A percentile compares a stretch with the other conserved stretches of the same genome.
These are phyloP conservation scores for Camarhynchus parvulus DNA, from an alignment of 2,113 vertebrate species.

Conservation along the genomic window DNA sequence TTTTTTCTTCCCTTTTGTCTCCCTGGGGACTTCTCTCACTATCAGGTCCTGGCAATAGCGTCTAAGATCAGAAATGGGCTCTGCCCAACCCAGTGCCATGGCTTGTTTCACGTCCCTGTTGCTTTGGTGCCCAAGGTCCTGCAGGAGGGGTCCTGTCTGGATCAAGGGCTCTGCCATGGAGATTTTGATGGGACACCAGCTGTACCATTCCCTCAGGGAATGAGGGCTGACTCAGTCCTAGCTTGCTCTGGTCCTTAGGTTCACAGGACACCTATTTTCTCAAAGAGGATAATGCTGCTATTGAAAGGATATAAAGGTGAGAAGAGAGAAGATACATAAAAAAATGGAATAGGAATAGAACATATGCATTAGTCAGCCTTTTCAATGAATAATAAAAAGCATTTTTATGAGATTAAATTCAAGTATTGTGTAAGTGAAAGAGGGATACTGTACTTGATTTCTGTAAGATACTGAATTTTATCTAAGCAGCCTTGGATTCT, in stretches of 20 bases:
- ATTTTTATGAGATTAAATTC: conserved; percentile 38
- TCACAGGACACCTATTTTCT: neutral
- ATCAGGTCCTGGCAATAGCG: neutral
- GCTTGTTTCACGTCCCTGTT: fast-evolving
- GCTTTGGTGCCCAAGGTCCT: neutral
- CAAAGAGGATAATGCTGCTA: neutral
- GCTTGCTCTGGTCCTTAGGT: neutral
- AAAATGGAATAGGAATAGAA: neutral
- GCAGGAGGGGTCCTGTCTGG: neutral
- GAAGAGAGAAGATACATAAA: neutral
- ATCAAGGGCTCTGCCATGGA: neutral
- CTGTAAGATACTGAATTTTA: neutral
- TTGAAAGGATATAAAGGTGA: neutral
- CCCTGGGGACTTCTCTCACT: neutral
- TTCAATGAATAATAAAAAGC: conserved; percentile 44
- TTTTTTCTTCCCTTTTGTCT: neutral
- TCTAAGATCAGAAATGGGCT: neutral
- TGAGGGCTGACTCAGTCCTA: neutral
- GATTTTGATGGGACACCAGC: neutral
- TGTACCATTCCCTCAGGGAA: neutral
- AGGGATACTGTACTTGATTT: neutral
- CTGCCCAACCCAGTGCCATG: neutral
- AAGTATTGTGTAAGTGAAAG: neutral
- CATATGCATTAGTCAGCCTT: neutral
- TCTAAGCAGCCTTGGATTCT: neutral